Percentiles rank a stretch among this genome's conserved stretches.
Evolutionary conservation across 2,797 vertebrate species (phyloP).

Genomic region (Glyptemys insculpta): DNA sequence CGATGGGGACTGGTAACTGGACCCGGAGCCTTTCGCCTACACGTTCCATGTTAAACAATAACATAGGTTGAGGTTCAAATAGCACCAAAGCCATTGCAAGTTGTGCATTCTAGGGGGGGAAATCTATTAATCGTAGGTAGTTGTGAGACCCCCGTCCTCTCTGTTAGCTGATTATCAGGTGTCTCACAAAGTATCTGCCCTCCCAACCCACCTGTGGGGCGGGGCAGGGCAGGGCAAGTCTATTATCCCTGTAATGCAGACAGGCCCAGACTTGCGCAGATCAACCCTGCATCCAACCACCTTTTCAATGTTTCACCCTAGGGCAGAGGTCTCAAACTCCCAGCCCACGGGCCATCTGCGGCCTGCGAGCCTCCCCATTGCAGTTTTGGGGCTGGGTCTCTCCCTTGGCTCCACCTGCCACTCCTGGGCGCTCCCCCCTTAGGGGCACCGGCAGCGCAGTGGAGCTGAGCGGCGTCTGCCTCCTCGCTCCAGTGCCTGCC

Average conservation of each 20-base stretch:
- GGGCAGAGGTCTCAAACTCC: too few relatives aligned
- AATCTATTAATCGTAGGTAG: background rate
- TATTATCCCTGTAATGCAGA: background rate
- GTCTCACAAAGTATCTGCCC: background rate
- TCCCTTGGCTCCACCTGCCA: too few relatives aligned
- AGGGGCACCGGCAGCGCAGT: too few relatives aligned
- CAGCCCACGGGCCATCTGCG: too few relatives aligned
- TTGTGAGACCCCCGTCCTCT: background rate
- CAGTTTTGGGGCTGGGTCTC: too few relatives aligned
- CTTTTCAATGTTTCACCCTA: background rate
- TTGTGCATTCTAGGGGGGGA: background rate
- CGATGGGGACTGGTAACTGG: constrained; percentile 7
- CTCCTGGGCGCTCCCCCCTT: too few relatives aligned
- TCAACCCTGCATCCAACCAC: background rate
- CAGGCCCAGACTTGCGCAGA: background rate
- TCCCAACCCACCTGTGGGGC: background rate
- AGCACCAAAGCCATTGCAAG: background rate
- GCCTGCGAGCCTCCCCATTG: too few relatives aligned
- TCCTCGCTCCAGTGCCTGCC: too few relatives aligned
- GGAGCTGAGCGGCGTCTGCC: too few relatives aligned
- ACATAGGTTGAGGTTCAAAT: background rate
- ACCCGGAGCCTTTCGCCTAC: background rate
- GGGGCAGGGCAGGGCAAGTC: background rate
- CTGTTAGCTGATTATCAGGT: background rate
- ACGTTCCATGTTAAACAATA: background rate